Percentiles rank a stretch among this genome's conserved stretches.
phyloP scores from a whole-genome alignment of 2,888 invertebrate genomes.

The Electrophaes corylata region DNA sequence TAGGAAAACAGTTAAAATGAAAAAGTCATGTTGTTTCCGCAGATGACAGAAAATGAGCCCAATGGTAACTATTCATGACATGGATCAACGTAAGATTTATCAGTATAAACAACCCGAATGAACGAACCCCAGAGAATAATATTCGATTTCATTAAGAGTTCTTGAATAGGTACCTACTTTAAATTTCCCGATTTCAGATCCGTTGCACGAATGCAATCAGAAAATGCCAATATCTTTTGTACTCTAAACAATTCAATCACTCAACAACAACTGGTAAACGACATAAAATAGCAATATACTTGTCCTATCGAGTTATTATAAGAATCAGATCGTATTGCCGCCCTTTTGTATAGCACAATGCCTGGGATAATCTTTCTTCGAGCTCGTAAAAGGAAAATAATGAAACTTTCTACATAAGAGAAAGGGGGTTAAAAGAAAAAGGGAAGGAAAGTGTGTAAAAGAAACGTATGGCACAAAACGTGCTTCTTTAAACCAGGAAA shows the following conservation, averaged over 20 bases:
- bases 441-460: conserved; percentile 38
- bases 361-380: conserved; percentile 48
- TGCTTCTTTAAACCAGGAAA: conserved; percentile 39
- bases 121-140: conserved; percentile 3
- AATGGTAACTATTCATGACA: too few relatives aligned
- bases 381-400: conserved; percentile 57
- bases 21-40: too few relatives aligned
- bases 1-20: too few relatives aligned
- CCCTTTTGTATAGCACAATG: conserved; percentile 50
- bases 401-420: conserved; percentile 47
- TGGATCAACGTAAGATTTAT: not conserved
- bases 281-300: conserved; percentile 7
- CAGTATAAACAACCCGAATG: not conserved
- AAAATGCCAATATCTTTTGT: conserved; percentile 20
- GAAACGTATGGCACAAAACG: conserved; percentile 46
- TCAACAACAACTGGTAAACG: conserved; percentile 5
- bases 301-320: conserved; percentile 47
- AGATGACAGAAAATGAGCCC: too few relatives aligned
- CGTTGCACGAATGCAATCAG: conserved; percentile 19
- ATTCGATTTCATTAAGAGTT: conserved; percentile 15
- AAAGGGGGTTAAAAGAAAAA: conserved; percentile 22
- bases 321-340: conserved; percentile 51
- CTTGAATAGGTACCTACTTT: conserved; percentile 2
- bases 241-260: conserved; percentile 20
- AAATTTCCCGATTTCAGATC: conserved; percentile 19